phyloP scores from a whole-genome alignment of 2,113 vertebrate species.

The Camelus dromedarius region DNA sequence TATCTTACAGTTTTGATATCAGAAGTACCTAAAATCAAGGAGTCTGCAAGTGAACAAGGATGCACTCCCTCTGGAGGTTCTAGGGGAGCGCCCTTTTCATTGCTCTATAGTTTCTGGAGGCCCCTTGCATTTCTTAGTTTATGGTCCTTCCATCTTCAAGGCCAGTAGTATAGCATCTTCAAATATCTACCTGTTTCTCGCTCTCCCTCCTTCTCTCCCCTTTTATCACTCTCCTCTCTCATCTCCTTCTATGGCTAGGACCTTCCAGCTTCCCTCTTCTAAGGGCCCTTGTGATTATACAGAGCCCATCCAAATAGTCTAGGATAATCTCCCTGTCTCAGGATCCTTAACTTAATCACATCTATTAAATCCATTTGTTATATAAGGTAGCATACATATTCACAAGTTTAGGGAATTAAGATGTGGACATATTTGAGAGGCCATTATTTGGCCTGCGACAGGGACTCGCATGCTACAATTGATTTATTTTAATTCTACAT shows the following conservation, averaged over 20 bases:
- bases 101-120: not conserved
- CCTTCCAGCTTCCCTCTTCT: not conserved
- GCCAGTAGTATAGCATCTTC: not conserved
- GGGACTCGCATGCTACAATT: not conserved
- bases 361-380: not conserved
- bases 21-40: too few relatives aligned
- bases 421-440: not conserved
- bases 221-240: not conserved
- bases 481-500: not conserved
- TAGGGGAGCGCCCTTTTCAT: too few relatives aligned
- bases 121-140: not conserved
- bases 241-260: not conserved
- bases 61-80: too few relatives aligned
- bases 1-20: too few relatives aligned
- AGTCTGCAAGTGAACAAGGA: too few relatives aligned
- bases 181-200: not conserved
- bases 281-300: not conserved
- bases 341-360: not conserved
- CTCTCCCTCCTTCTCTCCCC: not conserved
- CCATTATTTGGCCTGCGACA: not conserved
- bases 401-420: not conserved
- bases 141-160: not conserved
- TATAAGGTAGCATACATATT: not conserved
- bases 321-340: not conserved
- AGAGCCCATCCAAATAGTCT: not conserved